Percentiles rank a stretch among this genome's conserved stretches.
phyloP scores from a whole-genome alignment of 2,888 invertebrate genomes.

The Mystacides longicornis region DNA sequence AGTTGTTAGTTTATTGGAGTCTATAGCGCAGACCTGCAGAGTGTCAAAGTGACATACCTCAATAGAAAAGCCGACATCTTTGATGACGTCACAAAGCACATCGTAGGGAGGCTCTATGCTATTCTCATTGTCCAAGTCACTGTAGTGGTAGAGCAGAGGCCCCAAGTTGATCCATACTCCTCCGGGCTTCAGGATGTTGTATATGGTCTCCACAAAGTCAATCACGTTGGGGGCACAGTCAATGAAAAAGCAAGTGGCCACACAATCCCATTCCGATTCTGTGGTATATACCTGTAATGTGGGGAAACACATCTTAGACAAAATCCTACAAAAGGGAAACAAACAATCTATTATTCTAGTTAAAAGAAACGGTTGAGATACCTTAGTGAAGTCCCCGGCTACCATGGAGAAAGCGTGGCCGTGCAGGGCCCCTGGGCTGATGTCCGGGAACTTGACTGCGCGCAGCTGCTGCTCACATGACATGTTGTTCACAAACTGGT shows the following conservation, averaged over 20 bases:
- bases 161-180: constrained; percentile 87
- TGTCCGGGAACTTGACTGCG: constrained; percentile 79
- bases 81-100: constrained; percentile 68
- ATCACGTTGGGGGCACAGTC: constrained; percentile 97
- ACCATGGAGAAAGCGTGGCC: constrained; percentile 82
- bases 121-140: constrained; percentile 77
- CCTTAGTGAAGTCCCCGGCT: constrained; percentile 94
- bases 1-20: too few relatives aligned
- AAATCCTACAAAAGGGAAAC: neutral
- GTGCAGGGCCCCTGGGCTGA: constrained; percentile 63
- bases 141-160: constrained; percentile 83
- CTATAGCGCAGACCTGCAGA: too few relatives aligned
- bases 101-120: constrained; percentile 93
- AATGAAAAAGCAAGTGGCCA: constrained; percentile 96
- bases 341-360: neutral
- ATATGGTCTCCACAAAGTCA: constrained; percentile 89
- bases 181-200: constrained; percentile 80
- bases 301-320: neutral
- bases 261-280: constrained; percentile 75
- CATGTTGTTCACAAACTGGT: constrained; percentile 88
- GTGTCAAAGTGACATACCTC: too few relatives aligned
- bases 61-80: constrained; percentile 74
- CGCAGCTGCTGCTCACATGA: constrained; percentile 73
- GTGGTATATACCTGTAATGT: constrained; percentile 56
- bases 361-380: constrained; percentile 32